Evolutionary conservation across 1,140 invertebrate species (phyloP).

Genomic region (Drosophila sechellia): DNA sequence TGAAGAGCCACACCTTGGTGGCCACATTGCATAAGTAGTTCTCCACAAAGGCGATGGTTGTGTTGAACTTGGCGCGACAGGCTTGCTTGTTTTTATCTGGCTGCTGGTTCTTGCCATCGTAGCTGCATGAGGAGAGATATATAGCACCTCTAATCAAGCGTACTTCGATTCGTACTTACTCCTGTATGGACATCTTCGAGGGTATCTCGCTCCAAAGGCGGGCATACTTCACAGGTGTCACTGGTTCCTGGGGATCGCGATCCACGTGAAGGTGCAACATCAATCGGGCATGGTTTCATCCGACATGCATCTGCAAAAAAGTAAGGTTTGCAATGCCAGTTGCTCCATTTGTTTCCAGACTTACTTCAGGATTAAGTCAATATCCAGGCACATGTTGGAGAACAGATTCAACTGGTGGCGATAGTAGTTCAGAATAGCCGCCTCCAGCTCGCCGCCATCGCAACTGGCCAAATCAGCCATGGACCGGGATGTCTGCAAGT

Average conservation of each 20-base stretch:
- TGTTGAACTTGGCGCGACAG: constrained; percentile 93
- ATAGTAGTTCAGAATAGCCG: constrained; percentile 94
- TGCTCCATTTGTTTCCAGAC: constrained; percentile 30
- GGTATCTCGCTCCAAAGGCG: constrained; percentile 99
- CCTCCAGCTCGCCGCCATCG: constrained; percentile 87
- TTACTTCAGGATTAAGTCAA: constrained; percentile 98
- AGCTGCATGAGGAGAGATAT: constrained; percentile 86
- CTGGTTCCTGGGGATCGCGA: constrained; percentile 98
- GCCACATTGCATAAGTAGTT: constrained; percentile 98
- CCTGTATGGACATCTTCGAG: constrained; percentile 95
- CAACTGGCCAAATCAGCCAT: constrained; percentile 89
- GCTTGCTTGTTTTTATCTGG: constrained; percentile 94
- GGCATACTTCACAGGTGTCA: constrained; percentile 99
- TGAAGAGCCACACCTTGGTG: no score
- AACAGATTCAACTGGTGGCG: constrained; percentile 99
- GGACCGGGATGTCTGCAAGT: constrained; percentile 84
- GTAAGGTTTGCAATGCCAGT: neutral
- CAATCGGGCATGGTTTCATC: constrained; percentile 96
- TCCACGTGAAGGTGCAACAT: constrained; percentile 99
- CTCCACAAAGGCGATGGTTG: constrained; percentile 97
- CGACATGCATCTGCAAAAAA: constrained; percentile 94
- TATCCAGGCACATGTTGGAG: constrained; percentile 99
- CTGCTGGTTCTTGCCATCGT: constrained; percentile 93
- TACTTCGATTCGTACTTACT: constrained; percentile 88
- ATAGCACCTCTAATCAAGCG: neutral